Evolutionary conservation across 2,888 invertebrate genomes (phyloP), one percentile per base, ranked within the genome.

Genomic region (Prosopocoilus inquinatus): DNA sequence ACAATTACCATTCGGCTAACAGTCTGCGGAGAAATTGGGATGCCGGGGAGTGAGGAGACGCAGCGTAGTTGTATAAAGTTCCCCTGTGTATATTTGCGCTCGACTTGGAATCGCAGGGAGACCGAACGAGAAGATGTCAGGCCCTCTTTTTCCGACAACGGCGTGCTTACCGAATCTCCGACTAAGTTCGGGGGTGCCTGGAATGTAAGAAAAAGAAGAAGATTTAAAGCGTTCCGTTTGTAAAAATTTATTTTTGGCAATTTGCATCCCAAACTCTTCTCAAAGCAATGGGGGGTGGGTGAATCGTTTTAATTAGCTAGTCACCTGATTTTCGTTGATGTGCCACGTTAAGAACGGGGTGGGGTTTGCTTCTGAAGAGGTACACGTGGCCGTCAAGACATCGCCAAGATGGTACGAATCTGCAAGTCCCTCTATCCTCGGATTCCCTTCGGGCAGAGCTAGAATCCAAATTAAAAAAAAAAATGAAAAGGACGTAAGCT

Each of bases 321-420:
- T 70, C 66, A 75, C 76, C 70, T 69, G 67, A 15, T 68, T 58
- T 47, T 71, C 71, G 59, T 76, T 75, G 59, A 76, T 69, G 62
- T 67, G 70, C 70, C 75, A 75, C 28, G 69, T 66, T 39, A 75
- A 55, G 39, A 68, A 68, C 1, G 76, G 73, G 8, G 72, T 67
- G 4, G 76, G 76, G 62, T 75, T 73, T 4, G 72, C 72, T 9
- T 71, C 69, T 39, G 74, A 71, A 15, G 76, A 73, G 41, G 64
- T 67, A 64, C 76, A 76, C 53, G 72, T 72, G 11, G 70, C 72
- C 39, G 63, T 61, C 35, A 75, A 57, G 13, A 67, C 63, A 53
- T 76, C 75, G 39, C 74, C 74, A 48, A 72, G 66, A 33, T 58
- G 56, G 59, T 75, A 74, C 33, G 68, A 65, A 15, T 64, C 64